Conservation (phyloP, 2,888 invertebrate species). For the Sicus ferrugineus region DNA sequence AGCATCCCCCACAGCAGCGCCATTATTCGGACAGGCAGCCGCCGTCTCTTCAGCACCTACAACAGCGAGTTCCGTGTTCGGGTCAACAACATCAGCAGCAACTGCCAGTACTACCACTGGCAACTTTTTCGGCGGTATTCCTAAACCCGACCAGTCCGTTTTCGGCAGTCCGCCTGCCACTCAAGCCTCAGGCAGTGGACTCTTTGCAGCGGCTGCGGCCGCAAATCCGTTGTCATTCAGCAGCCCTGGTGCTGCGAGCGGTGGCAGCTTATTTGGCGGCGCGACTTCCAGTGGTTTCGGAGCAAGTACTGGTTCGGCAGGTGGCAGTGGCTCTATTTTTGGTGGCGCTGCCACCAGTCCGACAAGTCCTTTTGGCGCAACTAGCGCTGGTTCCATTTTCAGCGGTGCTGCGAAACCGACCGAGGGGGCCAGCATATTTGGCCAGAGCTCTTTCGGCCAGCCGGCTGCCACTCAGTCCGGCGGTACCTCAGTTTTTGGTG, state of each 20-base stretch:
- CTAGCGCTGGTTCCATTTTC: constrained; percentile 46
- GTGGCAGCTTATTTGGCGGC: constrained; percentile 51
- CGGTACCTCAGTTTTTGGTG: constrained; percentile 45
- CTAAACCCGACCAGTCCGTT: constrained; percentile 57
- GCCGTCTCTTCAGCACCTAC: constrained; percentile 25
- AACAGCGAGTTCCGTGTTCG: constrained; percentile 39
- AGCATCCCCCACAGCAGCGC: constrained; percentile 16
- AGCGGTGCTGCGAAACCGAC: constrained; percentile 45
- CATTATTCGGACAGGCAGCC: constrained; percentile 9
- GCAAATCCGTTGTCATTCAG: constrained; percentile 46
- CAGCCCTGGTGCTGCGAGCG: constrained; percentile 39
- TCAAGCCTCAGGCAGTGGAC: constrained; percentile 42
- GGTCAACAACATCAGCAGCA: constrained; percentile 34
- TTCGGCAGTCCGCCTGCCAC: constrained; percentile 45
- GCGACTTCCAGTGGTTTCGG: constrained; percentile 35
- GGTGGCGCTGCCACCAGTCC: constrained; percentile 39
- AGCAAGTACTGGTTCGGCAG: constrained; percentile 29
- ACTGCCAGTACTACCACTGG: constrained; percentile 36
- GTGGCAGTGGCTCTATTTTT: constrained; percentile 45
- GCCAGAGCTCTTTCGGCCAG: constrained; percentile 42
- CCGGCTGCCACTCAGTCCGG: constrained; percentile 38
- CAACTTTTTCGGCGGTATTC: constrained; percentile 55
- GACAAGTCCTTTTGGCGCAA: constrained; percentile 34
- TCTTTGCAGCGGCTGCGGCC: constrained; percentile 52
- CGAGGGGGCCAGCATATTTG: constrained; percentile 52